Evolutionary conservation across 2,797 vertebrate genomes (phyloP).

Genomic region (Bradypus variegatus): DNA sequence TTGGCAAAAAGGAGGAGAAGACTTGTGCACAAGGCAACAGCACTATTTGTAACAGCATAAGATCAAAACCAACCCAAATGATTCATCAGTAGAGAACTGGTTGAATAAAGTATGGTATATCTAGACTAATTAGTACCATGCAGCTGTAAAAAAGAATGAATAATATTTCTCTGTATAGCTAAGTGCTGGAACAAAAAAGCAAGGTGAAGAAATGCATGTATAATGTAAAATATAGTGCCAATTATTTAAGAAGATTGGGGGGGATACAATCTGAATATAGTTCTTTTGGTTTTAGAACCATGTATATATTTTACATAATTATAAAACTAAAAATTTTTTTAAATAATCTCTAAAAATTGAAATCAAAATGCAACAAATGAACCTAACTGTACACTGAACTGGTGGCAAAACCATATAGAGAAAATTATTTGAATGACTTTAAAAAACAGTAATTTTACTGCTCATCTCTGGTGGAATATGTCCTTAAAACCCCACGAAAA

Average conservation of each 20-base stretch:
- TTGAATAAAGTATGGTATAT: background rate
- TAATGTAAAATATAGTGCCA: background rate
- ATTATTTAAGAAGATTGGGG: background rate
- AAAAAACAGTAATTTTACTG: slow-evolving; percentile 17
- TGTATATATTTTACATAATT: background rate
- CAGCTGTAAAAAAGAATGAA: slow-evolving; percentile 25
- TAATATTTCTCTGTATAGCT: background rate
- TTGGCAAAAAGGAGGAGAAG: slow-evolving; percentile 23
- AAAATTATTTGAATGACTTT: slow-evolving; percentile 18
- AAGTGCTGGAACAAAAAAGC: background rate
- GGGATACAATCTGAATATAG: background rate
- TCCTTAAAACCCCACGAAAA: background rate
- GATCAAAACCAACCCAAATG: background rate
- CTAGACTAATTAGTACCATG: background rate
- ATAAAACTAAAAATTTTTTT: slow-evolving; percentile 5
- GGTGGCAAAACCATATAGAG: background rate
- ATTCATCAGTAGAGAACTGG: background rate
- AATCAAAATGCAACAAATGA: slow-evolving; percentile 20
- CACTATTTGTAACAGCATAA: background rate
- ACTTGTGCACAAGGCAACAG: background rate
- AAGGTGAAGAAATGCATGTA: background rate
- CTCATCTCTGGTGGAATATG: background rate
- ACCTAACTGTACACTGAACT: background rate
- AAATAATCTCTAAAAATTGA: background rate
- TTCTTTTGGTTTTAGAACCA: slow-evolving; percentile 21